Evolutionary conservation across 1,140 invertebrate genomes (phyloP), one percentile per base, ranked within the genome.

Genomic region (Tachypleus tridentatus): DNA sequence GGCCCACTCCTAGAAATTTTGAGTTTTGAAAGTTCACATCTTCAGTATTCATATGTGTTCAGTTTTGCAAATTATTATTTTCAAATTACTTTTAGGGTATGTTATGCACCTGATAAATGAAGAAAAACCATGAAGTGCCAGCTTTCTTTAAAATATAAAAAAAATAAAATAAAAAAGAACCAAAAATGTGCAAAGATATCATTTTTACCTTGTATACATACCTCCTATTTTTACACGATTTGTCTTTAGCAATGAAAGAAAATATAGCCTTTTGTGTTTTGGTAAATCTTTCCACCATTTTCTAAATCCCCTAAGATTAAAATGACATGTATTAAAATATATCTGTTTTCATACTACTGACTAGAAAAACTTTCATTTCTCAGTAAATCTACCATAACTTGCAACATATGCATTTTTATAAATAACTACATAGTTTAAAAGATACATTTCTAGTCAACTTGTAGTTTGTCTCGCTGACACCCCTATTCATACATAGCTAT

Each of bases 211-310:
- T 8, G n/a, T 60, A 56, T 57, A 53, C 49, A 51, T 62, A 64
- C 70, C 66, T 48, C 61, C 65, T 50, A 72, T 66, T 70, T 71
- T 72, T 63, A 65, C 71, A 63, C 69, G 76, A 60, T 74, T 73
- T 72, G 72, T 76, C 54, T 67, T 73, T 5, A 78, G 49, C 53
- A 68, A 68, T 5, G 67, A 59, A 47, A 70, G 59, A 52, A 77
- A 73, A 4, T 73, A 51, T 49, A 67, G 57, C 57, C 72, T 75
- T 60, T 73, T 72, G 58, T 77, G 68, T 3, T 71, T 65, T 6
- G 77, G 76, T 66, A 80, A 73, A 4, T 64, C 73, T 60, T 71
- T 60, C 78, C 79, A 83, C 80, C 80, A 82, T 68, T 72, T 78
- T 67, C 78, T 77, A 50, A 81, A 66, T 56, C 65, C 64, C 62